phyloP scores from a whole-genome alignment of 2,888 invertebrate species.

The Drosophila macrothrix region DNA sequence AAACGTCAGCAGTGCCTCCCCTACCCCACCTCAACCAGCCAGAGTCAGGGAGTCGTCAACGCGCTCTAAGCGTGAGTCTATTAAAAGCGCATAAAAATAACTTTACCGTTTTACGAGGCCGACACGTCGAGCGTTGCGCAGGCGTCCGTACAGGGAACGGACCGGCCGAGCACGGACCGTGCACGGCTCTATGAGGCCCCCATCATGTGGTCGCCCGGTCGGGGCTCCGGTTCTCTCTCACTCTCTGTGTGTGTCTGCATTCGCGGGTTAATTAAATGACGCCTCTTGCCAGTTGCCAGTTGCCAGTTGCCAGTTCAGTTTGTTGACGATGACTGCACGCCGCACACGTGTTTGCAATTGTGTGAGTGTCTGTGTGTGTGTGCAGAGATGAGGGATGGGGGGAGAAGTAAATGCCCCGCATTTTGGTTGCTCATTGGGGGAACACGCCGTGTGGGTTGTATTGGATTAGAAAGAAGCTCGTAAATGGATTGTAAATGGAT shows the following conservation, averaged over 20 bases:
- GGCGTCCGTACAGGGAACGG: slow-evolving; percentile 35
- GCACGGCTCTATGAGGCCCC: slow-evolving; percentile 42
- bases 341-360: slow-evolving; percentile 79
- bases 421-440: slow-evolving; percentile 32
- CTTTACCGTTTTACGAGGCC: slow-evolving; percentile 68
- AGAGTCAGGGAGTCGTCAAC: background rate
- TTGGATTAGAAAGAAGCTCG: slow-evolving; percentile 62
- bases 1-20: slow-evolving; percentile 14
- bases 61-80: slow-evolving; percentile 72
- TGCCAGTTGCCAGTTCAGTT: slow-evolving; percentile 1
- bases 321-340: slow-evolving; percentile 54
- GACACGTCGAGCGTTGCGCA: slow-evolving; percentile 33
- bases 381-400: background rate
- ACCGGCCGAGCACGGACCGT: slow-evolving; percentile 16
- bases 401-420: slow-evolving; percentile 34
- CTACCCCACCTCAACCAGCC: background rate
- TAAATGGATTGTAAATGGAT: slow-evolving; percentile 72
- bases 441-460: slow-evolving; percentile 41
- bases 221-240: slow-evolving; percentile 19
- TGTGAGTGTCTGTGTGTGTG: background rate
- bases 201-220: slow-evolving; percentile 58
- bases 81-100: slow-evolving; percentile 81
- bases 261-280: slow-evolving; percentile 79
- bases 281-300: slow-evolving; percentile 58
- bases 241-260: slow-evolving; percentile 33